Evolutionary conservation across 2,797 vertebrate species (phyloP), one percentile per base, ranked within the genome.

Genomic region (Paedocypris micromegethes): DNA sequence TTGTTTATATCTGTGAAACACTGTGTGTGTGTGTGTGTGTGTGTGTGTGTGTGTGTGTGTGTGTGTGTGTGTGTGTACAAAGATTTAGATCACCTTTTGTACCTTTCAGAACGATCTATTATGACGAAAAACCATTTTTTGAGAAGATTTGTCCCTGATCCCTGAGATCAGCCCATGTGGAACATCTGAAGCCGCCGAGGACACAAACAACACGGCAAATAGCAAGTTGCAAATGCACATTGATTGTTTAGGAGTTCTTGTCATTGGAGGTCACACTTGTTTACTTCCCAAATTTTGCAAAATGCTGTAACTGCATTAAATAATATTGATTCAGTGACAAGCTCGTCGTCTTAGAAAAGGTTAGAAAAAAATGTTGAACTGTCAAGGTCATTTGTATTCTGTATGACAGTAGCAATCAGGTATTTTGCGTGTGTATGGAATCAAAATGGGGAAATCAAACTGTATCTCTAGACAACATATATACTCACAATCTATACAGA

Each of bases 191-290:
- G 87, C 86, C 83, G 85, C 80, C 84, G 87, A 83, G 85, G 86
- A 81, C 85, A 85, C 89, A 88, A 90, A 90, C 86, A 89, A 73
- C 81, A 85, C 41, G 84, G 90, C 88, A 92, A 92, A 92, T 92
- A 90, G 83, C 90, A 92, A 89, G 79, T 88, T 92, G 90, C 90
- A 91, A 91, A 91, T 91, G 88, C 63, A 76, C 80, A 92, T 92
- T 86, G 90, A 92, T 92, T 92, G 90, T 92, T 92, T 90, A 90
- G 88, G 89, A 86, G 88, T 84, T 87, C 82, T 75, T 80, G 88
- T 79, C 87, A 85, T 83, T 57, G 77, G 88, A 88, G 88, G 82
- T 83, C 82, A 86, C 83, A 85, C 83, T 80, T 91, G 86, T 91
- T 92, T 91, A 85, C 89, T 82, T 74, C 86, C 87, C 87, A 90